Conservation (phyloP, 2,113 vertebrate genomes). For the Ammospiza caudacuta region DNA sequence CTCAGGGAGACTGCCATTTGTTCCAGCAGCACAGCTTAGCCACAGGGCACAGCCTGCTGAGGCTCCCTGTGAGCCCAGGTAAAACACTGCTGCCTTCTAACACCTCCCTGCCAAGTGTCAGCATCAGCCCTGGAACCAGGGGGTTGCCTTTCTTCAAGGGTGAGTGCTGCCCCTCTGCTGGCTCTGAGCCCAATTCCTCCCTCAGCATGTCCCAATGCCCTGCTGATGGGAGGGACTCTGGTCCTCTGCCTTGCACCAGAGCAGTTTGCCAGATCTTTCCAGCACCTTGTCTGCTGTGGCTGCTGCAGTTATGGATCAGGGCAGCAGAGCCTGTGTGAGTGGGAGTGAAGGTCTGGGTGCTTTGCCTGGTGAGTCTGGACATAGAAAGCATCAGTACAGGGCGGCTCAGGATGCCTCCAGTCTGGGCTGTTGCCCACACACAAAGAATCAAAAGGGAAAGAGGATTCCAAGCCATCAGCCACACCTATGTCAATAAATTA, state of each 20-base stretch:
- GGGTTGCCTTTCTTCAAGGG: neutral
- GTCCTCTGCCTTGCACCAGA: neutral
- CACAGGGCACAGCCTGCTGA: neutral
- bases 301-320: neutral
- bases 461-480: neutral
- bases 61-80: neutral
- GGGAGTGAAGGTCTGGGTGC: neutral
- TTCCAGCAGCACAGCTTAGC: neutral
- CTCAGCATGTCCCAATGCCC: fast-evolving
- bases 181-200: neutral
- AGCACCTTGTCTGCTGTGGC: neutral
- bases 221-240: neutral
- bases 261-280: neutral
- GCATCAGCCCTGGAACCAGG: neutral
- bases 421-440: neutral
- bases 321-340: neutral
- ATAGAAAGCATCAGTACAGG: neutral
- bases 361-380: neutral
- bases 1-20: neutral
- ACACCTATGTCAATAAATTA: neutral
- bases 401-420: neutral
- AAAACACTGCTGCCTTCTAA: neutral
- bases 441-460: neutral
- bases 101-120: neutral
- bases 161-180: neutral